phyloP scores from a whole-genome alignment of 2,888 invertebrate species.

The Rhingia rostrata region DNA sequence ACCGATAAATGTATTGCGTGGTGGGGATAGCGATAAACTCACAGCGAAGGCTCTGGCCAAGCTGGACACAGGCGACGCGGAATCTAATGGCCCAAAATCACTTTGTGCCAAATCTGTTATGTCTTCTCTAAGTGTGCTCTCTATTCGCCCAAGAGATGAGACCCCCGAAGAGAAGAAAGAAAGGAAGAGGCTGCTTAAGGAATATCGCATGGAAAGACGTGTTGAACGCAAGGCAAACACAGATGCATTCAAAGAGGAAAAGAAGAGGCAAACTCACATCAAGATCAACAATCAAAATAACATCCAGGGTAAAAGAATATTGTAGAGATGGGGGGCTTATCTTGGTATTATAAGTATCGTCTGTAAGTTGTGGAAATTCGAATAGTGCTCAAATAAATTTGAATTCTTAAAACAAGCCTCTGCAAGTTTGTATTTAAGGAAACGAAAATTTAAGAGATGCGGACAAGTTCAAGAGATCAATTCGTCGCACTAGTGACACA shows the following conservation, averaged over 20 bases:
- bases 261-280: slow-evolving; percentile 91
- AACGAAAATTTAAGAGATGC: too few relatives aligned
- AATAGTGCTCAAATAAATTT: slow-evolving; percentile 6
- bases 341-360: slow-evolving; percentile 28
- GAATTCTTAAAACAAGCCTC: slow-evolving; percentile 1
- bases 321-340: slow-evolving; percentile 72
- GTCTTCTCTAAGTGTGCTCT: slow-evolving; percentile 88
- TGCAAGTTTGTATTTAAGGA: not conserved
- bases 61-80: slow-evolving; percentile 84
- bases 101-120: slow-evolving; percentile 86
- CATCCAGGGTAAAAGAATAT: slow-evolving; percentile 88
- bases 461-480: too few relatives aligned
- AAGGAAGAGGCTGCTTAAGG: slow-evolving; percentile 90
- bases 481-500: too few relatives aligned
- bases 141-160: slow-evolving; percentile 90
- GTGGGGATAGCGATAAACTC: slow-evolving; percentile 85
- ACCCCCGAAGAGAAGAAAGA: slow-evolving; percentile 89
- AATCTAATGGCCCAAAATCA: slow-evolving; percentile 84
- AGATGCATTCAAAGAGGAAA: slow-evolving; percentile 92
- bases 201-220: slow-evolving; percentile 90
- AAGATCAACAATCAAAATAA: slow-evolving; percentile 89
- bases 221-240: slow-evolving; percentile 92
- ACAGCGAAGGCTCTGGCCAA: slow-evolving; percentile 88
- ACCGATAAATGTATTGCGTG: slow-evolving; percentile 87
- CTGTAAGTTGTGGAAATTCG: slow-evolving; percentile 10